Conservation (phyloP, 2,797 vertebrate species). For the Acipenser transmontanus region DNA sequence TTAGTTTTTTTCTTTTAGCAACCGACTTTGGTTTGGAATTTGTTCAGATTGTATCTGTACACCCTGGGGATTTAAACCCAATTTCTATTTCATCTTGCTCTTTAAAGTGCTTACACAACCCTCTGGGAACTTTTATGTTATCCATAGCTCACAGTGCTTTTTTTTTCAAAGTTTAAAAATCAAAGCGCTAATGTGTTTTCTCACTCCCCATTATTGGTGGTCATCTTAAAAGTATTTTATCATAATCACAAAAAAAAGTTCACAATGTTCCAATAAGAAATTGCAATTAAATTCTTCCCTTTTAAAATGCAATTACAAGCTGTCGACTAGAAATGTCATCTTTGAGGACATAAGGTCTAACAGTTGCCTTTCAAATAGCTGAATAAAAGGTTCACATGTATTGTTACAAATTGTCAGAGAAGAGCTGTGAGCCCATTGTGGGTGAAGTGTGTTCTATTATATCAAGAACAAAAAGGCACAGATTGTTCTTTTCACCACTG, state of each 20-base stretch:
- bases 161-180: too few species aligned
- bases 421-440: constrained; percentile 46
- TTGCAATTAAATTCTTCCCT: too few species aligned
- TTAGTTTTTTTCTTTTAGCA: too few species aligned
- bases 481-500: constrained; percentile 30
- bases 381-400: constrained; percentile 57
- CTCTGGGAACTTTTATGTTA: too few species aligned
- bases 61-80: constrained; percentile 19
- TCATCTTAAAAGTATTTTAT: background rate
- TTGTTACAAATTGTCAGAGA: constrained; percentile 51
- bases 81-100: constrained; percentile 11
- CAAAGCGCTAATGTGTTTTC: too few species aligned
- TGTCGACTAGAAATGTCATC: too few species aligned
- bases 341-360: constrained; percentile 23
- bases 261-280: too few species aligned
- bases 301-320: too few species aligned
- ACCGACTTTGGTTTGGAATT: too few species aligned
- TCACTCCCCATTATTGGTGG: too few species aligned
- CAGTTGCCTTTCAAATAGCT: constrained; percentile 39
- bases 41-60: constrained; percentile 15
- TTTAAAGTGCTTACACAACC: too few species aligned
- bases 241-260: constrained; percentile 17
- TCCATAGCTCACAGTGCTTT: too few species aligned
- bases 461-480: constrained; percentile 33
- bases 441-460: constrained; percentile 42